Percentiles rank a stretch among this genome's conserved stretches.
Conservation (phyloP, 1,140 invertebrate genomes). For the Bombus confusus region DNA sequence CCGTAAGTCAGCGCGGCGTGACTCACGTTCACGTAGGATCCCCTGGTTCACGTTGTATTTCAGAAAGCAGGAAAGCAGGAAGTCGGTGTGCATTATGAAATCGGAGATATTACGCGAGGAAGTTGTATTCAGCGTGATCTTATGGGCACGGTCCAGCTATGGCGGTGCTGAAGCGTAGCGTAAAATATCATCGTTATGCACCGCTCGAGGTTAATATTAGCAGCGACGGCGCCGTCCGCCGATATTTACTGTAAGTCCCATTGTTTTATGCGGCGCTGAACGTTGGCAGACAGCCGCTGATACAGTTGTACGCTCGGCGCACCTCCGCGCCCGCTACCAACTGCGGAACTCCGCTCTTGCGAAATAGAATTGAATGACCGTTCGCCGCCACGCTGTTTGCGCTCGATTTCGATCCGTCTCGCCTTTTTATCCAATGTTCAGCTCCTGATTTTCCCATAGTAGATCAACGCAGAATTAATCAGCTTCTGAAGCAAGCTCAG, state of each 20-base stretch:
- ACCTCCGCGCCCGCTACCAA: conserved; percentile 19
- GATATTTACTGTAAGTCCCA: conserved; percentile 61
- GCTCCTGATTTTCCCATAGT: conserved; percentile 33
- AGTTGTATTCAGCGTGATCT: conserved; percentile 54
- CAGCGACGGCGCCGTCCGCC: conserved; percentile 28
- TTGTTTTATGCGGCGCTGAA: conserved; percentile 55
- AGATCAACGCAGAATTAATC: conserved; percentile 6
- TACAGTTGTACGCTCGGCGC: conserved; percentile 48
- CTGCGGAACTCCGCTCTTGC: conserved; percentile 42
- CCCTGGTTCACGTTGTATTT: conserved; percentile 38
- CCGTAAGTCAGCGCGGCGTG: conserved; percentile 37
- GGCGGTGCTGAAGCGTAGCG: conserved; percentile 33
- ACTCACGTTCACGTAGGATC: conserved; percentile 40
- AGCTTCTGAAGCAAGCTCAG: not conserved
- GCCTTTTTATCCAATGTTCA: not conserved
- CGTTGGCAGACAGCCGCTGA: conserved; percentile 35
- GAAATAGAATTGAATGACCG: conserved; percentile 55
- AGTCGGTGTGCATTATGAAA: conserved; percentile 61
- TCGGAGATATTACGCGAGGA: conserved; percentile 61
- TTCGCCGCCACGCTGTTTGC: conserved; percentile 24
- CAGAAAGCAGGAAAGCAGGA: conserved; percentile 50
- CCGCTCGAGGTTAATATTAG: conserved; percentile 62
- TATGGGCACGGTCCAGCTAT: conserved; percentile 40
- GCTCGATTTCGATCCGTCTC: conserved; percentile 3
- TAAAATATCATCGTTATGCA: conserved; percentile 66